Evolutionary conservation across 2,888 invertebrate species (phyloP), one percentile per base, ranked within the genome.

Genomic region (Mimas tiliae): DNA sequence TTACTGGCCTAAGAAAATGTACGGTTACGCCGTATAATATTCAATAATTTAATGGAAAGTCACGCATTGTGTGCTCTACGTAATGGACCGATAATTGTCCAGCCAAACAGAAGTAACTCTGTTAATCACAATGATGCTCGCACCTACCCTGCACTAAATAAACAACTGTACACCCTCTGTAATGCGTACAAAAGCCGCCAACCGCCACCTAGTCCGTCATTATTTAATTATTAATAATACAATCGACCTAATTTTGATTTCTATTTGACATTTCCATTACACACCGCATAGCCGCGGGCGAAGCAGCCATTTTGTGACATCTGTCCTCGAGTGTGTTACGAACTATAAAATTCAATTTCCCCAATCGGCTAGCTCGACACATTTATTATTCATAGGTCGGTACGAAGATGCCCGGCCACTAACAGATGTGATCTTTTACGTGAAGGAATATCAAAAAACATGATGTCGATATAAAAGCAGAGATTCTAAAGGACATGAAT

Each of bases 271-370:
- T 91, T 93, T 91, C 87, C 88, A 91, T 92, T 90, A 89, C 86
- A 83, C 83, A 80, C 80, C 84, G 81, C 83, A 82, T 84, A 83
- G 88, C 90, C 90, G 85, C 81, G 83, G 89, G 89, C 90, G 79
- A 78, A 50, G 84, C 86, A 80, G 86, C 86, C 88, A 91, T 91
- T 91, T 89, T 91, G 89, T 90, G 91, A 93, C 93, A 93, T 93
- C 93, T 93, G 93, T 93, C 91, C 89, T 90, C 87, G 81, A 87
- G 88, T 92, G 92, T 92, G 92, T 91, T 92, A 86, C 89, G 84
- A 92, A 88, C 91, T 93, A 93, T 92, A 93, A 93, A 93, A 93
- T 93, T 93, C 93, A 93, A 93, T 93, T 93, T 93, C 92, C 93
- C 90, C 92, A 91, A 93, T 91, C 91, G 93, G 90, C 88, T 82